Conservation (phyloP, 2,113 vertebrate genomes). For the Calyptommatus sinebrachiatus region DNA sequence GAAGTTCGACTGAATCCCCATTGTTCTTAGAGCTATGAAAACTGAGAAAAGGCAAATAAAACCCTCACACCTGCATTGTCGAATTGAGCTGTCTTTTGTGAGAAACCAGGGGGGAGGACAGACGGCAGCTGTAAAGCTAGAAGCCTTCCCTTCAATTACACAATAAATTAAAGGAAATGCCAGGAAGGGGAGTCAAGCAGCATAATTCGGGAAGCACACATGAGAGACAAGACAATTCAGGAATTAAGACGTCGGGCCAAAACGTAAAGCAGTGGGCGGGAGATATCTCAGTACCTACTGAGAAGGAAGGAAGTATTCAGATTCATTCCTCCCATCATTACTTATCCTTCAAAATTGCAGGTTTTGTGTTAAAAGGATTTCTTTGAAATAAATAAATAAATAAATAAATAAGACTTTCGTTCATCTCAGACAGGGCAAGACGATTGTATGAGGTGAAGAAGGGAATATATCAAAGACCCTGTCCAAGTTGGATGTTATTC, state of each 20-base stretch:
- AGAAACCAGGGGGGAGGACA: conserved; percentile 26
- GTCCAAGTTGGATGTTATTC: background rate
- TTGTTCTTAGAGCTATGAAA: conserved; percentile 49
- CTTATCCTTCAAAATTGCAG: conserved; percentile 57
- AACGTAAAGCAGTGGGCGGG: conserved; percentile 35
- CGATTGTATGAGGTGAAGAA: conserved; percentile 17
- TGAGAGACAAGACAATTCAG: conserved; percentile 44
- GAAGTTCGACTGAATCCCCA: background rate
- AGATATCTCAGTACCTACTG: conserved; percentile 24
- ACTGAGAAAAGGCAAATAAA: conserved; percentile 42
- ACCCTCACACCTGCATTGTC: conserved; percentile 36
- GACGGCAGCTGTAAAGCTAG: conserved; percentile 47
- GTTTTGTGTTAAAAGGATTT: conserved; percentile 61
- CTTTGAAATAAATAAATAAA: conserved; percentile 21
- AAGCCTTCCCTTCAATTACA: conserved; percentile 49
- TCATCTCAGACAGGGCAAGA: conserved; percentile 20
- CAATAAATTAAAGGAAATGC: conserved; percentile 59
- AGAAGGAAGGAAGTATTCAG: conserved; percentile 55
- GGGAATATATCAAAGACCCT: background rate
- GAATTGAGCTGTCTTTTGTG: conserved; percentile 53
- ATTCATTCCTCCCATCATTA: conserved; percentile 33
- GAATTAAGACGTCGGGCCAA: conserved; percentile 61
- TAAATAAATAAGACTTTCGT: conserved; percentile 35
- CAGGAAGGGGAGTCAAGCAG: conserved; percentile 37
- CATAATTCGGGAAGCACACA: conserved; percentile 37